Conservation (phyloP, 2,888 invertebrate genomes). For the Luperina testacea region DNA sequence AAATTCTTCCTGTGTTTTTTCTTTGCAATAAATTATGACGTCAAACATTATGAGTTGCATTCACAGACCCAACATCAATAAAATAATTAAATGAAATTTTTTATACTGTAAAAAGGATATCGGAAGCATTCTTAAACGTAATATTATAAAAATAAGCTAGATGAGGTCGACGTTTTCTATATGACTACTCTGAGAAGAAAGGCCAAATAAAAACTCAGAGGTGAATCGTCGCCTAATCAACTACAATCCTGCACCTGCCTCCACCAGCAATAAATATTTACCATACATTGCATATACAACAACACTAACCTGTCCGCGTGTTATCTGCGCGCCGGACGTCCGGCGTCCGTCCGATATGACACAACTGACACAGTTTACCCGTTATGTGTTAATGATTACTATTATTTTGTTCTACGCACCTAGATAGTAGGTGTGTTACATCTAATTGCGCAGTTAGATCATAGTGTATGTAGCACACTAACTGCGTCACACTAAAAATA, state of each 20-base stretch:
- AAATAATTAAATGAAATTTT: too few species aligned
- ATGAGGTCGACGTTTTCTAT: too few species aligned
- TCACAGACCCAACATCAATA: too few species aligned
- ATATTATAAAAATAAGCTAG: too few species aligned
- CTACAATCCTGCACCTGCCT: not conserved
- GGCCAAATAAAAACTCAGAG: too few species aligned
- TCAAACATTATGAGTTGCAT: not conserved
- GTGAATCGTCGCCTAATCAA: not conserved
- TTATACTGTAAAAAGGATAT: too few species aligned
- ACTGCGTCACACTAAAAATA: not conserved
- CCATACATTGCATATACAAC: conserved; percentile 10
- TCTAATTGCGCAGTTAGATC: conserved; percentile 4
- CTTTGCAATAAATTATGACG: not conserved
- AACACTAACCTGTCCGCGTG: conserved; percentile 56
- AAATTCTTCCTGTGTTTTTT: not conserved
- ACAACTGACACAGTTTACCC: conserved; percentile 61
- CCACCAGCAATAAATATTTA: conserved; percentile 8
- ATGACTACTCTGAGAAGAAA: too few species aligned
- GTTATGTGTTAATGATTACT: conserved; percentile 42
- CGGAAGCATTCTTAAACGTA: too few species aligned
- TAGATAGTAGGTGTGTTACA: not conserved
- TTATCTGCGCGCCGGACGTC: conserved; percentile 66
- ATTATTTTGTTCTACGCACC: conserved; percentile 27
- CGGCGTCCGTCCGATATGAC: conserved; percentile 59
- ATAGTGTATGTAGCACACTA: too few species aligned